These are phyloP conservation scores for Scrobipalpa atriplicella DNA, from an alignment of 2,888 invertebrate species.

Conservation along the genomic window DNA sequence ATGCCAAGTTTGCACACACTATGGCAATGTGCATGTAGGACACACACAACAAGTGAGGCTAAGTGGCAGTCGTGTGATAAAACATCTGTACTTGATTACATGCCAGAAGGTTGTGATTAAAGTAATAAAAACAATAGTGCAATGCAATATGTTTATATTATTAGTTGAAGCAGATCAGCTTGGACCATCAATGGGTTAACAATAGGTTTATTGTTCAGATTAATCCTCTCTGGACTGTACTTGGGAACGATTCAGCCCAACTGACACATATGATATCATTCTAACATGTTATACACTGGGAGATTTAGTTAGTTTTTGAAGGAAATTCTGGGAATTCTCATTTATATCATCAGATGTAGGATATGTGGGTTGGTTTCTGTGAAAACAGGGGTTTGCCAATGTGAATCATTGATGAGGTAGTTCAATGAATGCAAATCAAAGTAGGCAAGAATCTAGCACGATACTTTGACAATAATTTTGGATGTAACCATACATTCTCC, in stretches of 20 bases:
- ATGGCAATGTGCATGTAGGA: too few species aligned
- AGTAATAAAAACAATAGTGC: constrained; percentile 17
- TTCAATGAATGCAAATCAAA: constrained; percentile 57
- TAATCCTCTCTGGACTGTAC: not conserved
- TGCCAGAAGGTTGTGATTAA: constrained; percentile 2
- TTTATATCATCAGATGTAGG: not conserved
- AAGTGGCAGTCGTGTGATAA: too few species aligned
- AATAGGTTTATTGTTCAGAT: not conserved
- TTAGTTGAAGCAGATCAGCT: not conserved
- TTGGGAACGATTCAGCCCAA: not conserved
- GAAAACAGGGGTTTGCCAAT: not conserved
- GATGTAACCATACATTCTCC: constrained; percentile 89
- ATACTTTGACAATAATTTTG: constrained; percentile 75
- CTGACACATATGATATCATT: not conserved
- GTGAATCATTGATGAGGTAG: constrained; percentile 41
- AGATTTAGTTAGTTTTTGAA: not conserved
- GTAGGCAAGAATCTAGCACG: constrained; percentile 67
- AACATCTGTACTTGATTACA: constrained; percentile 18
- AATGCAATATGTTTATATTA: not conserved
- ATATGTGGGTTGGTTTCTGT: not conserved
- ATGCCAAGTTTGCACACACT: too few species aligned
- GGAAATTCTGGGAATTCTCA: not conserved
- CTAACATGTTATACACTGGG: not conserved
- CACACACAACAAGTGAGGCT: too few species aligned
- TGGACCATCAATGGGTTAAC: not conserved